Conservation (phyloP, 1,140 invertebrate genomes). For the Nasonia giraulti region DNA sequence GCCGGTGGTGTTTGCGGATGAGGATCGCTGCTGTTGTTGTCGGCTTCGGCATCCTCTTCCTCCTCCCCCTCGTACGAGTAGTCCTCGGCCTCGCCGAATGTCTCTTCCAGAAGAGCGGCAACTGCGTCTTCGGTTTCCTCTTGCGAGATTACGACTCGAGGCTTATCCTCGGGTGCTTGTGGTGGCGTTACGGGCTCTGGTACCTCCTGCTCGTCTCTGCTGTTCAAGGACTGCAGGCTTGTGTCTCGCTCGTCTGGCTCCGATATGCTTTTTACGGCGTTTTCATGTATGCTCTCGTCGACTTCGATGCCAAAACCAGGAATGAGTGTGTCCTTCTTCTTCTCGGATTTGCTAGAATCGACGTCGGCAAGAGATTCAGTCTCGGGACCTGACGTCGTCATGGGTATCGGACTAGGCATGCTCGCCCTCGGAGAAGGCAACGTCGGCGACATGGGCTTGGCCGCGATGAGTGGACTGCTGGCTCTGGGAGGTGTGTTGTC, state of each 20-base stretch:
- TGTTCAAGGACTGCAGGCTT: constrained; percentile 63
- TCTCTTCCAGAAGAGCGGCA: constrained; percentile 88
- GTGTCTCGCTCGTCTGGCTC: constrained; percentile 75
- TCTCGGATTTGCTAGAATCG: constrained; percentile 65
- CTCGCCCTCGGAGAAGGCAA: constrained; percentile 71
- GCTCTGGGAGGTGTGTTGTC: constrained; percentile 69
- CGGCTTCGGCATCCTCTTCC: constrained; percentile 58
- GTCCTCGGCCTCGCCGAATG: constrained; percentile 81
- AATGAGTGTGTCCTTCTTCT: constrained; percentile 80
- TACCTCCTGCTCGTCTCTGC: constrained; percentile 66
- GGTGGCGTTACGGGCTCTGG: constrained; percentile 61
- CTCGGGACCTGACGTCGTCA: neutral
- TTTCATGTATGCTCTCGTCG: constrained; percentile 85
- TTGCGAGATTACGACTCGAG: constrained; percentile 89
- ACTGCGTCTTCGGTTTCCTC: constrained; percentile 95
- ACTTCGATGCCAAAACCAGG: constrained; percentile 82
- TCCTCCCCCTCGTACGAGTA: constrained; percentile 74
- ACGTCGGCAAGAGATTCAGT: constrained; percentile 48
- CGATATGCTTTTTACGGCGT: constrained; percentile 85
- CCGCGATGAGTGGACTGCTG: constrained; percentile 66
- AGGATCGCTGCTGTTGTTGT: neutral
- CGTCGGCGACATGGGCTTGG: constrained; percentile 67
- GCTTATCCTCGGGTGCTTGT: constrained; percentile 81
- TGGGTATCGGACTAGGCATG: constrained; percentile 76
- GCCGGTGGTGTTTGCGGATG: constrained; percentile 61